Evolutionary conservation across 2,113 vertebrate genomes (phyloP).

Genomic region (Sorex fumeus): DNA sequence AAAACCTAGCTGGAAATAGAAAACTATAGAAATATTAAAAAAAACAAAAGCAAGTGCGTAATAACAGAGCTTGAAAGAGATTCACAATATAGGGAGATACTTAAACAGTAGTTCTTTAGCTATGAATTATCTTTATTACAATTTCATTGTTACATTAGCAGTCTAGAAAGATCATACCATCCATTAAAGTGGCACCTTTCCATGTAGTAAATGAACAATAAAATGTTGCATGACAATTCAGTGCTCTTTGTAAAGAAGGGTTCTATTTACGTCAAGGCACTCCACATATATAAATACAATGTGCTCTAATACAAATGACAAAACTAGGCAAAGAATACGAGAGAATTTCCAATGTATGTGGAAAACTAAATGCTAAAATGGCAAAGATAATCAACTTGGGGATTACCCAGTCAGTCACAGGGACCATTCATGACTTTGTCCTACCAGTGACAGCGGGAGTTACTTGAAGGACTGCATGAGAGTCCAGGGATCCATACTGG

Average conservation of each 20-base stretch:
- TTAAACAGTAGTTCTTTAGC: constrained; percentile 52
- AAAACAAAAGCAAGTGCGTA: constrained; percentile 61
- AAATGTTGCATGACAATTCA: constrained; percentile 27
- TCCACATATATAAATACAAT: constrained; percentile 32
- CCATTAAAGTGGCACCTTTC: constrained; percentile 61
- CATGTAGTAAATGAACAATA: constrained; percentile 35
- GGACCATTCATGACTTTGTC: too few species aligned
- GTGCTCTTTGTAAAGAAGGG: constrained; percentile 13
- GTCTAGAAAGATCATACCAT: constrained; percentile 49
- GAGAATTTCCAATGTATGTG: not conserved
- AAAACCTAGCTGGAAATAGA: not conserved
- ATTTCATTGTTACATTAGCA: constrained; percentile 31
- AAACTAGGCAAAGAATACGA: constrained; percentile 36
- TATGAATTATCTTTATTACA: constrained; percentile 60
- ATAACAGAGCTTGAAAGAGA: constrained; percentile 52
- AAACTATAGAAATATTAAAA: constrained; percentile 44
- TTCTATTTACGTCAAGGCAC: constrained; percentile 41
- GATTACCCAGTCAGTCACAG: too few species aligned
- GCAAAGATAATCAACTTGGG: not conserved
- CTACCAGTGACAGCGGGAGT: too few species aligned
- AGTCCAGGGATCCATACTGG: too few species aligned
- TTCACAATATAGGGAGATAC: constrained; percentile 37
- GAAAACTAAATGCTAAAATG: constrained; percentile 1
- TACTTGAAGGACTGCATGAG: too few species aligned
- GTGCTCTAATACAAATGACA: constrained; percentile 2